phyloP scores from a whole-genome alignment of 92 coral and sea anemone species.

The Pocillopora grandis region DNA sequence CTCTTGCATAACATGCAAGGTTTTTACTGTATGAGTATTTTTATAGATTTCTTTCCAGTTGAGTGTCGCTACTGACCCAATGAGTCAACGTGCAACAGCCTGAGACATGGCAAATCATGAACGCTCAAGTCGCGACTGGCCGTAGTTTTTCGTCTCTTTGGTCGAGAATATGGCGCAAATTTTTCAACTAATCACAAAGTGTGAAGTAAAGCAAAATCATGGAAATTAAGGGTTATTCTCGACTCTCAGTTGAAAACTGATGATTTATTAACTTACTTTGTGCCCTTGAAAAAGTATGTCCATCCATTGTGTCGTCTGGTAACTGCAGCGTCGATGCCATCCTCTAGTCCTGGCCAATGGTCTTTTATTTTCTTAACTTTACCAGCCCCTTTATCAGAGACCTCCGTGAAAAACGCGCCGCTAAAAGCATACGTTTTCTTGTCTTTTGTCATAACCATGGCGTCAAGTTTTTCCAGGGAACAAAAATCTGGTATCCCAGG shows the following conservation, averaged over 20 bases:
- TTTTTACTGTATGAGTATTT: no score
- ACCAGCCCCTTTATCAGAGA: slow-evolving; percentile 37
- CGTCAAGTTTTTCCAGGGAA: slow-evolving; percentile 19
- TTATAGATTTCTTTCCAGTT: no score
- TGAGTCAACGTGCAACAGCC: no score
- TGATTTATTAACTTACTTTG: slow-evolving; percentile 26
- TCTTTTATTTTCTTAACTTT: slow-evolving; percentile 29
- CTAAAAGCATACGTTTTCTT: slow-evolving; percentile 37
- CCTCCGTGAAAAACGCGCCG: slow-evolving; percentile 34
- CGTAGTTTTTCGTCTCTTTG: no score
- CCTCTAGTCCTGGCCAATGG: slow-evolving; percentile 43
- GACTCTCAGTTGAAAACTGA: neutral
- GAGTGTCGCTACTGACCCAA: no score
- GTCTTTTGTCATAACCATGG: slow-evolving; percentile 35
- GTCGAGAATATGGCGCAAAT: no score
- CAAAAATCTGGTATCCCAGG: slow-evolving; percentile 36
- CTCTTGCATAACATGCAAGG: no score
- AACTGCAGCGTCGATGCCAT: slow-evolving; percentile 49
- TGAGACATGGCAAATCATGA: no score
- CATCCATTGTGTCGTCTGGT: slow-evolving; percentile 51
- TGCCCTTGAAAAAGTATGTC: slow-evolving; percentile 84
- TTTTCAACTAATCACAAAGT: no score
- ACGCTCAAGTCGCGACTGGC: no score
- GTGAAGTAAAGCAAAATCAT: no score
- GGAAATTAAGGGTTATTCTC: no score